Percentiles rank a stretch among this genome's conserved stretches.
phyloP scores from a whole-genome alignment of 2,888 invertebrate species.

The Aphodius sticticus region DNA sequence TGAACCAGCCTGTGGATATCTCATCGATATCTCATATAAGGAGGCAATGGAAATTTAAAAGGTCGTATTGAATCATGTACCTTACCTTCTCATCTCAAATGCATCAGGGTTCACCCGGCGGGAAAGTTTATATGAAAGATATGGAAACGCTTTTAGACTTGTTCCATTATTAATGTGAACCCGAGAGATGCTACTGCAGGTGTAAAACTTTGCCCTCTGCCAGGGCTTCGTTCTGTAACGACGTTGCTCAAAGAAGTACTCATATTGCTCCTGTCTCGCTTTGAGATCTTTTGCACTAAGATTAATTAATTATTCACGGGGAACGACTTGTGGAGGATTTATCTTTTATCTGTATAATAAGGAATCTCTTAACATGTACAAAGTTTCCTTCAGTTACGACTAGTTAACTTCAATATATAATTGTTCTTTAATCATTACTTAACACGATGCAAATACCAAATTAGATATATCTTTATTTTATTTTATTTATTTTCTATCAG shows the following conservation, averaged over 20 bases:
- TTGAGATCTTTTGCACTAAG: not conserved
- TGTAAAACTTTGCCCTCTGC: conserved; percentile 18
- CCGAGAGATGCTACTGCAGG: conserved; percentile 15
- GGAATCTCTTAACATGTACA: not conserved
- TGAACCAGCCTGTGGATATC: too few relatives aligned
- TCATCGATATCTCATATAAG: too few relatives aligned
- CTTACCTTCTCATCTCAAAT: not conserved
- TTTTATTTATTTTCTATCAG: too few relatives aligned
- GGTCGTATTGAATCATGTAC: not conserved
- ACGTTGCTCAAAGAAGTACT: not conserved
- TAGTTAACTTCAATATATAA: too few relatives aligned
- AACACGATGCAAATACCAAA: too few relatives aligned
- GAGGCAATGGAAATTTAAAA: not conserved
- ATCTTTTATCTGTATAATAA: not conserved
- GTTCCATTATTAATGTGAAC: conserved; percentile 20
- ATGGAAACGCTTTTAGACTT: conserved; percentile 23
- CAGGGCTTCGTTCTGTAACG: not conserved
- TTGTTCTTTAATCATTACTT: too few relatives aligned
- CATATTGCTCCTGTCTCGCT: not conserved
- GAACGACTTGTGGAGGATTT: not conserved
- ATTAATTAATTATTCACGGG: not conserved
- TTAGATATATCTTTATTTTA: too few relatives aligned
- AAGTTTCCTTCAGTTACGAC: not conserved
- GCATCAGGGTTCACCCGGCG: not conserved
- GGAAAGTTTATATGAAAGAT: not conserved